A percentile compares a stretch with the other conserved stretches of the same genome.
These are phyloP conservation scores for Eupithecia insigniata DNA, from an alignment of 2,888 invertebrate species.

Conservation along the genomic window DNA sequence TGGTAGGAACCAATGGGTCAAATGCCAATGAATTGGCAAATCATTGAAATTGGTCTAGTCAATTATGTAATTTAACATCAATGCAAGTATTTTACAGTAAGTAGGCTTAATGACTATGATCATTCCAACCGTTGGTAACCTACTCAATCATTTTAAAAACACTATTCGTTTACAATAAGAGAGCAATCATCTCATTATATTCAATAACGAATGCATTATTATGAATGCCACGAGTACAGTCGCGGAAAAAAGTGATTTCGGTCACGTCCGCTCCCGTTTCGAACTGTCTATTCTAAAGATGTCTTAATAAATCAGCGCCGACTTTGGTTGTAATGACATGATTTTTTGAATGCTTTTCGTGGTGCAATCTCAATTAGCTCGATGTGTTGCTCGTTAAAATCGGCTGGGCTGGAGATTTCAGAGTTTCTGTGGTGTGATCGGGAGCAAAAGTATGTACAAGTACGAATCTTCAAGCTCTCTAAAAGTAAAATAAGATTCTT, in stretches of 20 bases:
- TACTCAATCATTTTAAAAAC: constrained; percentile 11
- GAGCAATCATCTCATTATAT: constrained; percentile 34
- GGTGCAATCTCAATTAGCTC: constrained; percentile 83
- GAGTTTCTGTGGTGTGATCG: constrained; percentile 57
- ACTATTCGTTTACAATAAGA: constrained; percentile 11
- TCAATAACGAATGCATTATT: constrained; percentile 33
- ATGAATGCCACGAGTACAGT: constrained; percentile 50
- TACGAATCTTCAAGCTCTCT: background rate
- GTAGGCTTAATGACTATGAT: constrained; percentile 3
- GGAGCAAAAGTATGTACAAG: constrained; percentile 39
- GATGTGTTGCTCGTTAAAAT: constrained; percentile 82
- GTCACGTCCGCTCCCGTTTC: constrained; percentile 63
- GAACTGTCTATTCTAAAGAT: constrained; percentile 71
- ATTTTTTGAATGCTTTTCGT: constrained; percentile 71
- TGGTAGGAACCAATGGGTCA: background rate
- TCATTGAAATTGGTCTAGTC: background rate
- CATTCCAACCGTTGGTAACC: background rate
- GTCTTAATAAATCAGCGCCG: constrained; percentile 79
- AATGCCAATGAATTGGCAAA: background rate
- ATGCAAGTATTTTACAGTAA: background rate
- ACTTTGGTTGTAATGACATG: constrained; percentile 77
- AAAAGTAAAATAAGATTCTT: background rate
- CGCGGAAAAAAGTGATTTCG: constrained; percentile 55
- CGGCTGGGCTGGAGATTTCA: constrained; percentile 60
- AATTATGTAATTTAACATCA: background rate